Conservation (phyloP, 2,113 vertebrate genomes). For the Numenius arquata region DNA sequence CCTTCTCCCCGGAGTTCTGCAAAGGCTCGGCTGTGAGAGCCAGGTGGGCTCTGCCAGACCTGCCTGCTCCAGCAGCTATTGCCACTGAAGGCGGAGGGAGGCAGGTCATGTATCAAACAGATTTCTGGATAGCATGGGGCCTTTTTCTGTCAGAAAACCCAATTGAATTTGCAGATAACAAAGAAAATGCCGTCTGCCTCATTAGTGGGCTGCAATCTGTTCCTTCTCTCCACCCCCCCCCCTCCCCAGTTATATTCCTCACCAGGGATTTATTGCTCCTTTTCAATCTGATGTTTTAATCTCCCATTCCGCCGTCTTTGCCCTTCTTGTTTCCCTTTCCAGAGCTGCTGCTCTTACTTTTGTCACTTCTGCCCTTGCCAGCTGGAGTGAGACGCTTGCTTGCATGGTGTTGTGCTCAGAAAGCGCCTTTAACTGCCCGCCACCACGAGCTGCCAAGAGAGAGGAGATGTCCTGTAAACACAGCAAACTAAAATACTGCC, state of each 20-base stretch:
- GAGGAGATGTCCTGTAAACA: neutral
- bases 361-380: neutral
- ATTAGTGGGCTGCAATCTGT: conserved; percentile 24
- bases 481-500: neutral
- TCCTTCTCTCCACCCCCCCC: neutral
- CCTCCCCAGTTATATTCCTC: neutral
- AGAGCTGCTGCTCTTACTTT: neutral
- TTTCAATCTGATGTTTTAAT: conserved; percentile 14
- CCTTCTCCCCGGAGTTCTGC: neutral
- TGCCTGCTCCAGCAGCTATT: neutral
- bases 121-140: neutral
- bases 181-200: conserved; percentile 11
- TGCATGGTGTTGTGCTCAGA: neutral
- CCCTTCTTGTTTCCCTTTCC: neutral
- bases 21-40: fast-evolving
- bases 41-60: neutral
- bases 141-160: neutral
- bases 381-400: neutral
- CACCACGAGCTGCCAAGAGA: neutral
- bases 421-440: neutral
- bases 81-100: neutral
- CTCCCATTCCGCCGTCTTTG: neutral
- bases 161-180: neutral
- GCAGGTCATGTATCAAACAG: neutral
- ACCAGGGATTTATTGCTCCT: neutral